These are phyloP conservation scores for Procambarus clarkii DNA, from an alignment of 1,140 invertebrate genomes.

Conservation along the genomic window DNA sequence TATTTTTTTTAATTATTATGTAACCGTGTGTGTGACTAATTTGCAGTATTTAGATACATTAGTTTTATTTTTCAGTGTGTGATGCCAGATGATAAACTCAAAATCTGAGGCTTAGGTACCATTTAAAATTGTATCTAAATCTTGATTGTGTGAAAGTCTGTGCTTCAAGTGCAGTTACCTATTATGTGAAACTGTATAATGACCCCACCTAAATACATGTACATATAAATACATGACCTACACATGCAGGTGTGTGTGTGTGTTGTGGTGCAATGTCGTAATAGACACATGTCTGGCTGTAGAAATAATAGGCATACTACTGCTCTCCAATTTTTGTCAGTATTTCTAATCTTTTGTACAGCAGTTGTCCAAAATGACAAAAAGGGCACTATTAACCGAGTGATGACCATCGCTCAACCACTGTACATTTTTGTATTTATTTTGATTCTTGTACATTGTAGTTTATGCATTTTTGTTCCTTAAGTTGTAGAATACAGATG, in stretches of 20 bases:
- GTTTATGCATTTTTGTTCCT: background rate
- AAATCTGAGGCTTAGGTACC: background rate
- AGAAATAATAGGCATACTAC: background rate
- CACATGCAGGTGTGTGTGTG: background rate
- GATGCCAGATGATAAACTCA: background rate
- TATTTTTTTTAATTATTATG: background rate
- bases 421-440: constrained; percentile 12
- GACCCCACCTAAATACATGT: background rate
- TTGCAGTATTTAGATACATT: background rate
- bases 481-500: constrained; percentile 11
- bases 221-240: background rate
- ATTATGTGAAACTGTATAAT: background rate
- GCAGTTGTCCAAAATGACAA: background rate
- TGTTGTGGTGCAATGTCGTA: background rate
- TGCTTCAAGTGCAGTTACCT: background rate
- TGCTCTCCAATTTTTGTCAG: background rate
- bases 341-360: background rate
- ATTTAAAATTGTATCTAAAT: background rate
- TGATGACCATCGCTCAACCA: background rate
- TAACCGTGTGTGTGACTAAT: constrained; percentile 2
- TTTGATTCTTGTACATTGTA: constrained; percentile 17
- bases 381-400: background rate
- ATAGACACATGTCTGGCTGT: background rate
- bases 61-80: background rate
- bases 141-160: background rate